Evolutionary conservation across 1,140 invertebrate species (phyloP).

Genomic region (Diachasmimorpha longicaudata): DNA sequence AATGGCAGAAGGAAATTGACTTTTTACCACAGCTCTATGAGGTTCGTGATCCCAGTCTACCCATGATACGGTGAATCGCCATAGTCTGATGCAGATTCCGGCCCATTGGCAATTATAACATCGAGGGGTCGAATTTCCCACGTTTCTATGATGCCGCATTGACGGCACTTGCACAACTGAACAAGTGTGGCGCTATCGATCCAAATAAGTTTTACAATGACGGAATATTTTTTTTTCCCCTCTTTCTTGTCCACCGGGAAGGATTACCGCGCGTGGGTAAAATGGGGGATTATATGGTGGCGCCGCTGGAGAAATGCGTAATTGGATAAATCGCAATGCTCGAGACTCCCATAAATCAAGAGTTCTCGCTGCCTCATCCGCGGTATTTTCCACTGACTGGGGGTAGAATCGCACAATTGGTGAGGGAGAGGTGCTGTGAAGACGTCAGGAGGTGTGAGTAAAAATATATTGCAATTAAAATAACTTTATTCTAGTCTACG

Average conservation of each 20-base stretch:
- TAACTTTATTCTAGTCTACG: conserved; percentile 3
- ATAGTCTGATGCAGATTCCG: conserved; percentile 31
- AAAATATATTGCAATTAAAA: conserved; percentile 25
- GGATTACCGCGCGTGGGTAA: conserved; percentile 10
- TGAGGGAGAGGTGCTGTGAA: not conserved
- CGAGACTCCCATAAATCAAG: conserved; percentile 14
- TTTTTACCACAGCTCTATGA: conserved; percentile 30
- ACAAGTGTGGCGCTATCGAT: conserved; percentile 12
- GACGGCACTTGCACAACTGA: not conserved
- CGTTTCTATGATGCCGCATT: not conserved
- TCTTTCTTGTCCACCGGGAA: not conserved
- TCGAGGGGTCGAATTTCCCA: not conserved
- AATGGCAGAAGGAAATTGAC: conserved; percentile 47
- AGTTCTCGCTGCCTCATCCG: not conserved
- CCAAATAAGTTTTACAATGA: not conserved
- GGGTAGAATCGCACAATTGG: not conserved
- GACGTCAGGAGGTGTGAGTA: conserved; percentile 21
- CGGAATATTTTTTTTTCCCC: too few relatives aligned
- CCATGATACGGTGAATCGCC: conserved; percentile 2
- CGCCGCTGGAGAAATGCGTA: conserved; percentile 20
- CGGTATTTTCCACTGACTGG: not conserved
- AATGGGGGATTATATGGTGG: not conserved
- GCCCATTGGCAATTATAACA: conserved; percentile 10
- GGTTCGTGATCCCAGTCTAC: conserved; percentile 8
- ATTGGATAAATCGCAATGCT: conserved; percentile 21